Base-by-base conservation (phyloP, 2,113 vertebrate genomes). In the Gymnarchus niloticus region DNA sequence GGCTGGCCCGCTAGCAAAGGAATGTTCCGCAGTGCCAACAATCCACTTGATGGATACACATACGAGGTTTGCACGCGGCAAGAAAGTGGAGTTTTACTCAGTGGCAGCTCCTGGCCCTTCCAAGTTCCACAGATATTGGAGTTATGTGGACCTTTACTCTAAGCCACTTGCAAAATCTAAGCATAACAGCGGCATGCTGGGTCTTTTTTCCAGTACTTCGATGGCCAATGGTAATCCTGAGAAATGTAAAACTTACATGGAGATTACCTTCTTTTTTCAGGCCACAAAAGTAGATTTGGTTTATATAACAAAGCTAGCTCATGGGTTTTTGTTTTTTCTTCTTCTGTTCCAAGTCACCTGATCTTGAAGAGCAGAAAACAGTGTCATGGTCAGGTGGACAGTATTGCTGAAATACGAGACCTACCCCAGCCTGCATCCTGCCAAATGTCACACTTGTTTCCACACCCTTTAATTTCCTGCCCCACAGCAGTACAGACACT, bases 281-380 rank as follows among this genome's bases (percentile, higher is more conserved):
- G 69, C 48, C 21, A 46, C 88, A 56, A 89, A 86, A 89, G 87
- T 88, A 84, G 87, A 85, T 90, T 84, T 88, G 83, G 88, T 89
- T 90, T 87, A 88, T 90, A 88, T 87, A 87, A 78, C 73, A 86
- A 76, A 87, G 87, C 86, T 83, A 37, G 46, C 25, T 77, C 84
- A 56, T n/a, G n/a, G 25, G 25, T 51, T 84, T 37, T 49, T 82
- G 25, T 56, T 21, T 33, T 33, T 69, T 69, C 49, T 7, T 56
- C 17, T 37, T 17, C 28, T 54, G 28, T 56, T 56, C 28, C 51
- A 9, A 82, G 21, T 82, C 81, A 52, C 51, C 28, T 52, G 49
- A 41, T 56, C 14, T 3, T 37, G 10, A 56, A 2, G 14, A 37
- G 81, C 81, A 82, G 28, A 37, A 54, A 37, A 56, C 25, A 21